Conservation (phyloP, 1,140 invertebrate genomes). For the Rhagoletis pomonella region DNA sequence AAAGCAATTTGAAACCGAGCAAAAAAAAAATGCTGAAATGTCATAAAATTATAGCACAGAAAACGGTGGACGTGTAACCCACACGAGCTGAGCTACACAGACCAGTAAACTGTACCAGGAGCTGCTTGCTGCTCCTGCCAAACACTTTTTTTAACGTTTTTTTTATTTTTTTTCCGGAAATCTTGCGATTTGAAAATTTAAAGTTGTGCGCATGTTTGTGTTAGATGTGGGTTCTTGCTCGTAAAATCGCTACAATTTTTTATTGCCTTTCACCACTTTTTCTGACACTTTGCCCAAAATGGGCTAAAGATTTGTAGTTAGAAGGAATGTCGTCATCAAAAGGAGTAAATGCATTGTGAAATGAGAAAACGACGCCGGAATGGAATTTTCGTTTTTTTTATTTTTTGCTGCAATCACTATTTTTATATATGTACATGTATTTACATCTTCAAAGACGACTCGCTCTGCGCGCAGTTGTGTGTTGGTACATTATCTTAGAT, state of each 20-base stretch:
- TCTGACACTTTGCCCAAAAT: constrained; percentile 50
- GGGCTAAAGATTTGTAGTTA: constrained; percentile 19
- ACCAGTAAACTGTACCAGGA: not conserved
- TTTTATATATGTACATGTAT: constrained; percentile 10
- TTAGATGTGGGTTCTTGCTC: not conserved
- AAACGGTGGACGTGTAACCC: not conserved
- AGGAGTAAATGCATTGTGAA: constrained; percentile 14
- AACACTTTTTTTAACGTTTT: not conserved
- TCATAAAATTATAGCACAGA: not conserved
- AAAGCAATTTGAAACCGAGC: constrained; percentile 14
- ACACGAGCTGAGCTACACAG: not conserved
- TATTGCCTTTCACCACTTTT: constrained; percentile 42
- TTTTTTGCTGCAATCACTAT: not conserved
- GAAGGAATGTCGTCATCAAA: constrained; percentile 18
- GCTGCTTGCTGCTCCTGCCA: not conserved
- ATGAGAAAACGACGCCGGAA: not conserved
- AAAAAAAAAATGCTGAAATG: constrained; percentile 15
- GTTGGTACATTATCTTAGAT: not conserved
- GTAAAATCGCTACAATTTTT: constrained; percentile 42
- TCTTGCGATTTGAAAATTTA: not conserved
- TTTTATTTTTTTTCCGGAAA: not conserved
- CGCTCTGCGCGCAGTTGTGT: not conserved
- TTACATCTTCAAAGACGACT: not conserved
- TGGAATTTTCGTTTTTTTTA: not conserved
- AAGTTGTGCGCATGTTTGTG: not conserved